Evolutionary conservation across 2,888 invertebrate species (phyloP), one percentile per base, ranked within the genome.

Genomic region (Andrena marginata): DNA sequence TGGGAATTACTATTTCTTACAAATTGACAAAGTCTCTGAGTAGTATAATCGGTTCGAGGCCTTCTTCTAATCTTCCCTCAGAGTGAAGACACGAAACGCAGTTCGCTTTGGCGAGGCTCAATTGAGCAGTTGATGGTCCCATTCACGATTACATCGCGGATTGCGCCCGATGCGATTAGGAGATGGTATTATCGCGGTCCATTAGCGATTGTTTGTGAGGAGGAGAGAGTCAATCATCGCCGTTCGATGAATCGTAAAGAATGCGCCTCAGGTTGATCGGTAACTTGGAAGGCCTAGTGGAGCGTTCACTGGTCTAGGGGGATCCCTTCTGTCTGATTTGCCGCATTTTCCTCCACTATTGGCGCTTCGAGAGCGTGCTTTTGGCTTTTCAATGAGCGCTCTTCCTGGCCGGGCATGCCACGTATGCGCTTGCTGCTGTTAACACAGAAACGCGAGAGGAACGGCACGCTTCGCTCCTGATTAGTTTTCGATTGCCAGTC

Each of bases 271-370:
- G 84, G 65, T 79, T 75, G 78, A 42, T 68, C 76, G 78, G 77
- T 65, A 73, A 80, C 82, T 90, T 91, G 75, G 89, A 89, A 89
- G 89, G 90, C 80, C 89, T 89, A 90, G 78, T 89, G 90, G 87
- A 91, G 87, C 92, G 86, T 90, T 83, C 71, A 76, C 76, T 49
- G 73, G 74, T 73, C 75, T 80, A 80, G 85, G 71, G 80, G 85
- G 89, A 90, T 92, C 87, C 89, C 86, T 92, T 92, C 91, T 91
- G 90, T 89, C 88, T 89, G 92, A 92, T 92, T 92, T 88, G 84
- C 77, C 89, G 86, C 88, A 80, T 91, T 71, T 91, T 82, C 86
- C 78, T 69, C 56, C 82, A 81, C 89, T 76, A 86, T 77, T 77
- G 87, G 87, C 87, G 85, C 72, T 84, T 85, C 85, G 59, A 23